Percentiles rank a stretch among this genome's conserved stretches.
Evolutionary conservation across 2,888 invertebrate species (phyloP).

Genomic region (Dromius quadrimaculatus): DNA sequence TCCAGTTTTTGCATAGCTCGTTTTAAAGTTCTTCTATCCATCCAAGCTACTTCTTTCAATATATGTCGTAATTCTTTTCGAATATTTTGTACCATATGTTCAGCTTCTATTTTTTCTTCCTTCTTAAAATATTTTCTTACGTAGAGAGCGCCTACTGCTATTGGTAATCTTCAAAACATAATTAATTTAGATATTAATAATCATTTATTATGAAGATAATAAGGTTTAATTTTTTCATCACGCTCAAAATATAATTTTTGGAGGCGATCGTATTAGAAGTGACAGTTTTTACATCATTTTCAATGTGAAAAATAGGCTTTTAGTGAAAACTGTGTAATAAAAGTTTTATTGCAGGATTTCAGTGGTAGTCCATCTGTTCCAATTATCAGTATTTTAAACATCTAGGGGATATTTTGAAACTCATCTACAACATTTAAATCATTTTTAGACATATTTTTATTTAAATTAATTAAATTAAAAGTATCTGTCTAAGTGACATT

Average conservation of each 20-base stretch:
- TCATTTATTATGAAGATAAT: neutral
- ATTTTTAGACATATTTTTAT: no score
- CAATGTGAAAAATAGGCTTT: no score
- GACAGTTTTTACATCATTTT: no score
- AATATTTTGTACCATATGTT: conserved; percentile 61
- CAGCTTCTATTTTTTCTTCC: conserved; percentile 58
- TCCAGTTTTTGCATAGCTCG: conserved; percentile 60
- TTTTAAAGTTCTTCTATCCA: conserved; percentile 61
- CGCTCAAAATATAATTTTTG: no score
- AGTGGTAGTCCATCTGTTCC: no score
- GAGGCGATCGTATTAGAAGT: no score
- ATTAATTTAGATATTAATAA: neutral
- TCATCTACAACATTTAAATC: no score
- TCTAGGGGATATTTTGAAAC: no score
- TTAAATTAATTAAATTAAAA: neutral
- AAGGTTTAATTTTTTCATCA: neutral
- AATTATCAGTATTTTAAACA: neutral
- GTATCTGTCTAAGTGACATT: no score
- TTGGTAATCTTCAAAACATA: conserved; percentile 49
- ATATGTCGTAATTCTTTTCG: conserved; percentile 61
- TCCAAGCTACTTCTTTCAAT: conserved; percentile 61
- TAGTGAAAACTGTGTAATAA: no score
- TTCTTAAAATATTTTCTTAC: conserved; percentile 61
- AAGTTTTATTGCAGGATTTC: no score
- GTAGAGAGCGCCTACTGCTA: conserved; percentile 56